These are phyloP conservation scores for Poeciliopsis paucimaculata DNA, from an alignment of 2,797 vertebrate species.

Conservation along the genomic window DNA sequence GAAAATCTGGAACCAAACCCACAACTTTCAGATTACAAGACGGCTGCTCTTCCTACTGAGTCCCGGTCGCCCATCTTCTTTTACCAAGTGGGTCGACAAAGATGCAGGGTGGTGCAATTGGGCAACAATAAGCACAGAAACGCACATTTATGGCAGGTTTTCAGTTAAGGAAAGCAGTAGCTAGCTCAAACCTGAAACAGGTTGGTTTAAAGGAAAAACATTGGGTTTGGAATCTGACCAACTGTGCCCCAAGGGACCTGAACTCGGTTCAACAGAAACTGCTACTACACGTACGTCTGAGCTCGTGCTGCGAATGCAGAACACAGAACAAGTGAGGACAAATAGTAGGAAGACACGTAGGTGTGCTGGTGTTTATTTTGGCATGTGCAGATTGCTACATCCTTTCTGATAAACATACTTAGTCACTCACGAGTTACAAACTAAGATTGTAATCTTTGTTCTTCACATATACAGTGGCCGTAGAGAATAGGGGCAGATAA, in stretches of 20 bases:
- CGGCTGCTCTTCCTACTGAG: not conserved
- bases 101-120: not conserved
- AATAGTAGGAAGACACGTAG: slow-evolving; percentile 60
- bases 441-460: slow-evolving; percentile 6
- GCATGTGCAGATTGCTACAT: slow-evolving; percentile 28
- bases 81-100: not conserved
- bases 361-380: slow-evolving; percentile 40
- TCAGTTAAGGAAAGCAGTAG: not conserved
- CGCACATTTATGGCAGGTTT: not conserved
- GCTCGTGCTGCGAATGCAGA: slow-evolving; percentile 14
- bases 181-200: not conserved
- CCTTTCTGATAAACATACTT: slow-evolving; percentile 41
- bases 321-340: slow-evolving; percentile 35
- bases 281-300: slow-evolving; percentile 19
- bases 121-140: not conserved
- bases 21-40: not conserved
- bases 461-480: not conserved
- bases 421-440: not conserved
- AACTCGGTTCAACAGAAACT: slow-evolving; percentile 37
- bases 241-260: slow-evolving; percentile 28
- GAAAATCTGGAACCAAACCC: not conserved
- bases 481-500: not conserved
- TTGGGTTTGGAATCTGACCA: not conserved
- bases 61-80: not conserved
- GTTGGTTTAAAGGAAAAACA: not conserved